Conservation (phyloP, 2,888 invertebrate species). For the Muschampia staudingeri region DNA sequence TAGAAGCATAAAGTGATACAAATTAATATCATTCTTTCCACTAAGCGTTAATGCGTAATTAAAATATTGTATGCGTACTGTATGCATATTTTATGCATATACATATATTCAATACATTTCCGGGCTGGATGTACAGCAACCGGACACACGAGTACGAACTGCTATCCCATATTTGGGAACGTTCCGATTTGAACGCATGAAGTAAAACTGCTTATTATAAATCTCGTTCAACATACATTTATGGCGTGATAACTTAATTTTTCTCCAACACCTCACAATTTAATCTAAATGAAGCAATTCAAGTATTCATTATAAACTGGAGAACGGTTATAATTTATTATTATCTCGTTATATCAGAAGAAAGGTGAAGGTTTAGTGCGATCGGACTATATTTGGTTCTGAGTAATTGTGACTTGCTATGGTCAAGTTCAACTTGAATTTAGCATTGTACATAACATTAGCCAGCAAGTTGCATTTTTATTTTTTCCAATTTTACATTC, state of each 20-base stretch:
- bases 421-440: constrained; percentile 43
- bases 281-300: constrained; percentile 34
- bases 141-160: not conserved
- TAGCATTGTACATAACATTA: constrained; percentile 11
- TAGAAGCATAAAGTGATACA: not conserved
- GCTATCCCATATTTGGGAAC: constrained; percentile 17
- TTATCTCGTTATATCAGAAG: constrained; percentile 25
- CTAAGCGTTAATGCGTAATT: not conserved
- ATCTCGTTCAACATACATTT: constrained; percentile 15
- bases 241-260: constrained; percentile 46
- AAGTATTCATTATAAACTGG: constrained; percentile 25
- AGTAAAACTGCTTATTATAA: constrained; percentile 20
- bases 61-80: constrained; percentile 6
- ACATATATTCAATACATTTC: constrained; percentile 16
- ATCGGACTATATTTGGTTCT: constrained; percentile 29
- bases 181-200: not conserved
- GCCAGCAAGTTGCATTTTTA: not conserved
- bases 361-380: constrained; percentile 42
- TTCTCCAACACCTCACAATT: constrained; percentile 28
- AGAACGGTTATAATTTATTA: constrained; percentile 38
- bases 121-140: not conserved
- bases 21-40: not conserved
- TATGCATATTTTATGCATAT: not conserved
- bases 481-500: not conserved
- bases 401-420: constrained; percentile 25